Evolutionary conservation across 2,888 invertebrate species (phyloP).

Genomic region (Atherix ibis): DNA sequence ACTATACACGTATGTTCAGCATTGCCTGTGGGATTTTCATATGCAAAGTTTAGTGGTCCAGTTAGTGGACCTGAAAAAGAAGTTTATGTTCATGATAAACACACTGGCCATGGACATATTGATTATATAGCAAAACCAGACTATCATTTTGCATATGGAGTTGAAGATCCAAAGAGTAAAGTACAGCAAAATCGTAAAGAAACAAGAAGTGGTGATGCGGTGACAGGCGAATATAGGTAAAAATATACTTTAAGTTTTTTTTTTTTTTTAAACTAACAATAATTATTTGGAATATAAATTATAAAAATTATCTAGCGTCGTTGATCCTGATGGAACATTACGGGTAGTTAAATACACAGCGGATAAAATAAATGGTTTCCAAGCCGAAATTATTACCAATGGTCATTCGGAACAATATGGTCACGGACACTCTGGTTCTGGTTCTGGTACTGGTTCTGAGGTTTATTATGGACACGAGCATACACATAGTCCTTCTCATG

Average conservation of each 20-base stretch:
- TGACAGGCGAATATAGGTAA: constrained; percentile 51
- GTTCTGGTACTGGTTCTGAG: constrained; percentile 1
- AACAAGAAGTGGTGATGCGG: constrained; percentile 52
- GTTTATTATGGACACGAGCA: too few species aligned
- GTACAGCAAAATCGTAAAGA: constrained; percentile 60
- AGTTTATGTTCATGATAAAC: constrained; percentile 22
- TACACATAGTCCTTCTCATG: not conserved
- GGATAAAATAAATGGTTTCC: constrained; percentile 57
- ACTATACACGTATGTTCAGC: constrained; percentile 2
- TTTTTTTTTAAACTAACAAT: not conserved
- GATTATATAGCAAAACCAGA: constrained; percentile 62
- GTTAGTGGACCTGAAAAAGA: constrained; percentile 44
- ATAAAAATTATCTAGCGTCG: constrained; percentile 32
- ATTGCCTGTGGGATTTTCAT: constrained; percentile 44
- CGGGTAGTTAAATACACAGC: constrained; percentile 59
- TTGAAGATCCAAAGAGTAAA: constrained; percentile 55
- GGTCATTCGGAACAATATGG: constrained; percentile 24
- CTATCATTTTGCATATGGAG: constrained; percentile 60
- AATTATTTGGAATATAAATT: not conserved
- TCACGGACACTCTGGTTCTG: constrained; percentile 11
- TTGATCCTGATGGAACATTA: constrained; percentile 59
- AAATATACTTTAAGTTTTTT: too few species aligned
- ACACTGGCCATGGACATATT: constrained; percentile 37
- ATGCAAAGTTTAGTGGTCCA: constrained; percentile 56
- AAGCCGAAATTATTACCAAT: constrained; percentile 35